These are phyloP conservation scores for Carollia perspicillata DNA, from an alignment of 2,113 vertebrate genomes.

Conservation along the genomic window DNA sequence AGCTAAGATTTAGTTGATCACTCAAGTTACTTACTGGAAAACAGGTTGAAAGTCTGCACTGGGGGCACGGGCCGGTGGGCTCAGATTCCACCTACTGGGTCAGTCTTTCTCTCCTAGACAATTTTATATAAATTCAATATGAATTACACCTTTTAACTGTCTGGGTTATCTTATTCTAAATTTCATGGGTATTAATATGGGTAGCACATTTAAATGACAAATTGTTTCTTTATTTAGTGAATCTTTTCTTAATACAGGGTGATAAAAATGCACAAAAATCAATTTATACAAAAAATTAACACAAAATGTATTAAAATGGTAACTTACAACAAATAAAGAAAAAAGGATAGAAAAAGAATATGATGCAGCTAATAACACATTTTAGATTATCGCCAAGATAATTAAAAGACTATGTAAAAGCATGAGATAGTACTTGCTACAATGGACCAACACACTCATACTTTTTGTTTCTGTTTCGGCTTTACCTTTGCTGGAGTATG, in stretches of 20 bases:
- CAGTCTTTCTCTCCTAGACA: neutral
- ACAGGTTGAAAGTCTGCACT: too few species aligned
- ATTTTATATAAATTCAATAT: neutral
- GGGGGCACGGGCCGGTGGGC: too few species aligned
- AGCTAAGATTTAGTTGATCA: too few species aligned
- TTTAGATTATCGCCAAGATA: neutral
- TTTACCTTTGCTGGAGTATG: neutral
- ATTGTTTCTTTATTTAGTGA: neutral
- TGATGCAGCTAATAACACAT: neutral
- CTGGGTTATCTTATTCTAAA: neutral
- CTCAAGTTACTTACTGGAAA: too few species aligned
- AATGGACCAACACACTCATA: neutral
- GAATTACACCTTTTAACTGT: neutral
- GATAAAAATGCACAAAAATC: neutral
- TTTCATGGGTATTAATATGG: neutral
- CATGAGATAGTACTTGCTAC: neutral
- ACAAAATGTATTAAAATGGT: neutral
- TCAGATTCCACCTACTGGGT: too few species aligned
- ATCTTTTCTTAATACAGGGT: neutral
- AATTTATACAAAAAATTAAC: neutral
- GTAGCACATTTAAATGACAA: neutral
- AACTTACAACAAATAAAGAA: neutral
- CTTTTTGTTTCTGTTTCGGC: neutral
- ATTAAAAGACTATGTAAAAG: neutral
- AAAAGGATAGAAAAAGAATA: neutral